Evolutionary conservation across 2,113 vertebrate genomes (phyloP), one percentile per base, ranked within the genome.

Genomic region (Sander vitreus): DNA sequence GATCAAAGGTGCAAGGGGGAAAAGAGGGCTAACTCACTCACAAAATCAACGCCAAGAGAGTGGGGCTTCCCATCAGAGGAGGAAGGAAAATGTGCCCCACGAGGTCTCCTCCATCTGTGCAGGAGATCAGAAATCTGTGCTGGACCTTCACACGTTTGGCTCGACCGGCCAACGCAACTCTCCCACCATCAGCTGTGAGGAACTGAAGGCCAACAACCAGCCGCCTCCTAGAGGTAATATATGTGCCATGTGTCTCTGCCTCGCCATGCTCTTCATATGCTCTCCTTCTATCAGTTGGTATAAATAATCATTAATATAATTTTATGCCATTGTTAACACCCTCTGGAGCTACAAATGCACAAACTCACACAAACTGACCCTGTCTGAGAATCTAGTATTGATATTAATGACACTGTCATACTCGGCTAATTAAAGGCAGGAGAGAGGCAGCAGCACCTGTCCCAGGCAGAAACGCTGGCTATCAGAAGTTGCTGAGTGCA

Each of bases 181-280:
- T 60, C 23, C 48, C 3, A 45, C 64, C 54, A 51, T 69, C 78
- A 67, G 47, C 65, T 53, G 65, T 15, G 81, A 70, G 59, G 48
- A 76, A 36, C 25, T 19, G 33, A 84, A 87, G 80, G 74, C 76
- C 91, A 89, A 76, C 88, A 83, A 84, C 19, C 85, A 72, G 27
- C 45, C 2, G 11, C 45, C 30, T 55, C 70, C 68, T 58, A 39
- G 30, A 84, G 85, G 84, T 88, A 84, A 85, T 54, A 85, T 19
- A 81, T 76, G 80, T 70, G 73, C 75, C 30, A 39, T 63, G 66
- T 81, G 66, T 79, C 15, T 85, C 33, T 82, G 23, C 73, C 48
- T 53, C 60, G 53, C 55, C 18, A 2, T 45, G 45, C 58, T 58
- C 19, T 87, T 13, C 66, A 10, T 60, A n/a, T 55, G 50, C 77